Base-by-base conservation (phyloP, 1,140 invertebrate species). In the Cotesia glomerata region DNA sequence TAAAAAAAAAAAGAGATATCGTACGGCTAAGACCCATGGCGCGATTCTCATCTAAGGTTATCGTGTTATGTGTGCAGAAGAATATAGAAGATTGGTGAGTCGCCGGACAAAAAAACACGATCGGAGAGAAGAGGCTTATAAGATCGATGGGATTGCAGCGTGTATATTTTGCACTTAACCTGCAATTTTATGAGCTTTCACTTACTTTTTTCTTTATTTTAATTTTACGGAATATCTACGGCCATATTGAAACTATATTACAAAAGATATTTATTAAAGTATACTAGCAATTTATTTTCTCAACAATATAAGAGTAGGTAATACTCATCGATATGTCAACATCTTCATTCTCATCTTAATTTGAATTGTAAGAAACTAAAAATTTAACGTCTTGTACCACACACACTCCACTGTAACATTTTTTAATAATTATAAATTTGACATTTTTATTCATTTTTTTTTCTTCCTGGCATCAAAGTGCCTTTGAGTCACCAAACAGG, bases 11-110 rank as follows among this genome's bases (percentile, higher is more conserved):
- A 35, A 56, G 63, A 13, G 66, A 85, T 84, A 84, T 76, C 80
- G 77, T 76, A 78, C 78, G 77, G 78, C 76, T 79, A 80, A 81
- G 81, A 84, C 82, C 82, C 82, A 82, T 81, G 78, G 77, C 36
- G 71, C 66, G 61, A 58, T 64, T 74, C 80, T 77, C 79, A 77
- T 80, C 82, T 79, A 78, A 79, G 79, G 82, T 84, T 81, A 82
- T 74, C 73, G 77, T 70, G 26, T 26, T 26, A 26, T 26, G 69
- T 71, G 71, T 75, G 72, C 74, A 74, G 72, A 32, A 35, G 45
- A 39, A 69, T 69, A 65, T 68, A 62, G 67, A 36, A 58, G 59
- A 69, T 56, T 11, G 39, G 39, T 54, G 64, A 58, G 49, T 49
- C 35, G 18, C 34, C 34, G 39, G 56, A 61, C n/a, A 39, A 56